Base-by-base conservation (phyloP, 2,888 invertebrate species). In the Elgonia sp. region DNA sequence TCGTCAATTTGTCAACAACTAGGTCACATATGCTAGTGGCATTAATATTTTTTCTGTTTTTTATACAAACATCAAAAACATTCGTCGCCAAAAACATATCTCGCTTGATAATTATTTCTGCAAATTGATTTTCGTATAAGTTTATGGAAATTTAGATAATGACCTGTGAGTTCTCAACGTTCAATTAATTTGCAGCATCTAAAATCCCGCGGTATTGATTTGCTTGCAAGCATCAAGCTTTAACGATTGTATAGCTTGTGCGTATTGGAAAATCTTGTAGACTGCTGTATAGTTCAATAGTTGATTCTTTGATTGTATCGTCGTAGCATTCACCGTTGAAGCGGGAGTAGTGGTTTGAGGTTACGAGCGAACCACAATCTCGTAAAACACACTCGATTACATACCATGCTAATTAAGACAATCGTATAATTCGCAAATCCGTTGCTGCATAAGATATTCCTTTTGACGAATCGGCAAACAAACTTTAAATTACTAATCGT, bases 241-340 rank as follows among this genome's bases (percentile, higher is more conserved):
- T 83, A 86, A 82, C 67, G 77, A 86, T 73, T 65, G 60, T 29
- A 73, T 40, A 77, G 62, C 12, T 67, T 40, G 82, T 60, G 60
- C 53, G 60, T 77, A 73, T 72, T 79, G 53, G 63, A 83, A 79
- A 53, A 83, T 83, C 20, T 62, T 10, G 50, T 20, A 53, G 60
- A 82, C 50, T 72, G 65, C 77, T 73, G 72, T 60, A 62, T 57
- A 80, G 60, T 53, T 55, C 53, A 60, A 70, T 76, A 77, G 86
- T 70, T 82, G 81, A 76, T 81, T 86, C 82, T 82, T 86, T 53
- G 82, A 86, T 73, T 77, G 77, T 83, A 82, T 82, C 82, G 76
- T 81, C 70, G 53, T 65, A 50, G 67, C 65, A 79, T 77, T 86
- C 72, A 57, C 65, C 72, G 53, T 65, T 40, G 40, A 50, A 72